phyloP scores from a whole-genome alignment of 2,797 vertebrate genomes.

The Centropyge bicolor region DNA sequence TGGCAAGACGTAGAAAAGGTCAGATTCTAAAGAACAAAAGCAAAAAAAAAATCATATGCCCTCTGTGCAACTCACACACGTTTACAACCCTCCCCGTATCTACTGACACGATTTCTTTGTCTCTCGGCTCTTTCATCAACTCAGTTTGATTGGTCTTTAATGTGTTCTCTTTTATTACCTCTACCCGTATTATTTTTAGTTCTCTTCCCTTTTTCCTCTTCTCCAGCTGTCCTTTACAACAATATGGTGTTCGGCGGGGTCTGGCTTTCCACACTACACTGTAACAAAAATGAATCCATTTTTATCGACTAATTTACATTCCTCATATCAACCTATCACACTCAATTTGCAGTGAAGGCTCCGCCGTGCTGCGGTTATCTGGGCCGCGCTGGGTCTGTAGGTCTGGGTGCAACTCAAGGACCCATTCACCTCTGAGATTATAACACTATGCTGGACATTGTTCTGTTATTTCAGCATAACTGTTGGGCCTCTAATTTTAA shows the following conservation, averaged over 20 bases:
- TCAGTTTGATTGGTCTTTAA: not conserved
- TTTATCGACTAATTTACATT: constrained; percentile 44
- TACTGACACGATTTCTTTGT: not conserved
- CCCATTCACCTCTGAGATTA: not conserved
- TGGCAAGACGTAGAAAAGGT: constrained; percentile 34
- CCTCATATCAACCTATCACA: constrained; percentile 17
- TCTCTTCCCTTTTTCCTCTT: not conserved
- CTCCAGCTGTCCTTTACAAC: not conserved
- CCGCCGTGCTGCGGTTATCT: constrained; percentile 1
- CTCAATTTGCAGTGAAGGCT: constrained; percentile 7
- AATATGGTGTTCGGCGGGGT: not conserved
- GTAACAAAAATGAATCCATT: constrained; percentile 16
- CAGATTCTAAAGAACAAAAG: constrained; percentile 35
- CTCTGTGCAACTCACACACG: constrained; percentile 10
- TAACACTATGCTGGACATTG: not conserved
- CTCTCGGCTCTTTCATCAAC: not conserved
- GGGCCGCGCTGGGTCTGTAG: constrained; percentile 3
- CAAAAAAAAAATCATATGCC: constrained; percentile 42
- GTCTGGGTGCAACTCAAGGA: not conserved
- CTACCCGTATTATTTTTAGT: not conserved
- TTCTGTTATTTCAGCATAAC: not conserved
- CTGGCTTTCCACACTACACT: not conserved
- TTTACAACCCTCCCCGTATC: not conserved
- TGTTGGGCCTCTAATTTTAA: not conserved
- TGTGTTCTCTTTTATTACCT: not conserved